Evolutionary conservation across 2,888 invertebrate genomes (phyloP), one percentile per base, ranked within the genome.

Genomic region (Tenthredo mesomela): DNA sequence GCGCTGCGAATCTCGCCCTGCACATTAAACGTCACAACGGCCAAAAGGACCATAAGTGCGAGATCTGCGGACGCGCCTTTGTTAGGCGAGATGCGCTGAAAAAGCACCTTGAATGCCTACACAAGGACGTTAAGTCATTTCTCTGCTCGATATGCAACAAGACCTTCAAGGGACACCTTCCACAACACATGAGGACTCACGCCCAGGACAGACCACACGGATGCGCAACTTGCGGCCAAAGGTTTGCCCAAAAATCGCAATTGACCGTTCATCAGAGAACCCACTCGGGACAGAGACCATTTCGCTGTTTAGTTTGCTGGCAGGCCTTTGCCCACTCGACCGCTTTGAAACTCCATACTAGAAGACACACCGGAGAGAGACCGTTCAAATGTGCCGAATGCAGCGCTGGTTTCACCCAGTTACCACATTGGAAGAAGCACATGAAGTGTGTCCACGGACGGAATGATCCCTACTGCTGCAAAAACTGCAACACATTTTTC

Each of bases 351-450:
- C 94, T 98, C 82, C 98, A 98, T 92, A 96, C 97, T 12, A 94
- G 97, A 70, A 95, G 97, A 18, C 97, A 97, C 91, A 97, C 97
- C 0, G 98, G 98, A 0, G 98, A 98, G 92, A 97, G 97, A 89
- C 98, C 98, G 0, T 97, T 97, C 91, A 95, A 94, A 88, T 97
- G 97, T 90, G 91, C 92, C 86, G 94, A 94, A 86, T 93, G 94
- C 71, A 95, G 96, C 58, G 95, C 96, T 58, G 95, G 96, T 0
- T 97, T 97, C 92, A 96, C 97, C 0, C 98, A 98, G 91, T 93
- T 98, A 85, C 97, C 98, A 0, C 98, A 98, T 91, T 95, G 98
- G 93, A 98, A 98, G 93, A 97, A 97, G 86, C 98, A 98, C 92
- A 97, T 98, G 97, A 95, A 95, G 86, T 96, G 96, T 89, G 97